Base-by-base conservation (phyloP, 1,140 invertebrate genomes). In the Elysia chlorotica region DNA sequence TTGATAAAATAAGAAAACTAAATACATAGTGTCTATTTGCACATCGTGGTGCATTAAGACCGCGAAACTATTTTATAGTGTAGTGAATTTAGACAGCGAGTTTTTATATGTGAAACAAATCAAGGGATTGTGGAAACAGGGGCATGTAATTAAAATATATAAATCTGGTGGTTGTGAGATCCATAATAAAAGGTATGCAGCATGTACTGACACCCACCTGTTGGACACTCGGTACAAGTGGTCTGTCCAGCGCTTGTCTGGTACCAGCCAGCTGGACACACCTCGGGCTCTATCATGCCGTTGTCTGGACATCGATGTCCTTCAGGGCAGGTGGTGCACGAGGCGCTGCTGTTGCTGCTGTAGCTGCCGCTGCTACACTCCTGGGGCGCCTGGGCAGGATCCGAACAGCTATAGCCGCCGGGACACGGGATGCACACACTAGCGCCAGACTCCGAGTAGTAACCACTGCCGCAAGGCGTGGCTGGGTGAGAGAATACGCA, bases 201-300 rank as follows among this genome's bases (percentile, higher is more conserved):
- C 25, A 53, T 21, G 10, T 10, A 57, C 10, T 56, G 21, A 69
- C 10, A 66, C 25, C 28, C 74, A 85, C 82, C 81, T 78, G 78
- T 79, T n/a, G 73, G 65, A 76, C 84, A 86, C 68, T 81, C 62
- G 19, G 78, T 83, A 66, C 84, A 86, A 1, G 69, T 65, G 33
- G 78, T 76, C 54, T 81, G 78, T 10, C 79, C 80, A 31, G 79
- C 82, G n/a, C 0, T 28, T 6, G 79, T 80, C 57, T 83, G 81
- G 63, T 82, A 81, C 53, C 74, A 80, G 19, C 83, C 83, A 25
- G 74, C 69, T 6, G 79, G 71, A 74, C 82, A 85, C 21, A 73
- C 63, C 17, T 74, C 61, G 14, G 76, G 74, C 54, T 76, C 71
- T 31, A 63, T 75, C 78, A 83, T 78, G 28, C 78, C 80, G 66